A percentile compares a stretch with the other conserved stretches of the same genome.
Evolutionary conservation across 2,113 vertebrate genomes (phyloP).

Genomic region (Trinectes maculatus): DNA sequence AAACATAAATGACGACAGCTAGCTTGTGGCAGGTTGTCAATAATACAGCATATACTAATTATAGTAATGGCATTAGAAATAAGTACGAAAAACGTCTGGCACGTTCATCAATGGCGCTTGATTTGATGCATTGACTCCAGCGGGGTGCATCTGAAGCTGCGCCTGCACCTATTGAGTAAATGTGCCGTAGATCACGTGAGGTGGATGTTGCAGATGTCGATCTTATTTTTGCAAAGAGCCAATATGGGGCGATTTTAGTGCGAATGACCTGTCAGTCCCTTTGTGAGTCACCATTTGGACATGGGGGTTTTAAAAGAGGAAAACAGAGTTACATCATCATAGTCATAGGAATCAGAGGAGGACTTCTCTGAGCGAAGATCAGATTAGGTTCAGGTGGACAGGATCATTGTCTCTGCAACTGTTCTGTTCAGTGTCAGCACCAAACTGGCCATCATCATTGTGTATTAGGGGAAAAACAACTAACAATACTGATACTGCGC

Average conservation of each 20-base stretch:
- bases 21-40: constrained; percentile 38
- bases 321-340: neutral
- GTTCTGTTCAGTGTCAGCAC: too few species aligned
- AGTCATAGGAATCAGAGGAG: too few species aligned
- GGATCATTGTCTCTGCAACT: too few species aligned
- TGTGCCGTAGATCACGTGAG: neutral
- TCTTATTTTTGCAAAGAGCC: constrained; percentile 10
- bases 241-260: neutral
- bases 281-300: neutral
- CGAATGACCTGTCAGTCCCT: neutral
- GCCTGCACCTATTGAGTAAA: neutral
- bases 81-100: constrained; percentile 20
- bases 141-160: neutral
- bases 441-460: too few species aligned
- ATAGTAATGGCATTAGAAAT: constrained; percentile 3
- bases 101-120: constrained; percentile 27
- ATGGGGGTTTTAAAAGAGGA: neutral
- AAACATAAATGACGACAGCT: constrained; percentile 9
- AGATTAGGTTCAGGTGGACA: too few species aligned
- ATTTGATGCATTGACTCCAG: constrained; percentile 32
- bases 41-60: constrained; percentile 43
- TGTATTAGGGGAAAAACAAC: too few species aligned
- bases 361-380: too few species aligned
- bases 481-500: too few species aligned
- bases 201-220: neutral